Evolutionary conservation across 2,797 vertebrate species (phyloP), one percentile per base, ranked within the genome.

Genomic region (Cryptoblepharus egeriae): DNA sequence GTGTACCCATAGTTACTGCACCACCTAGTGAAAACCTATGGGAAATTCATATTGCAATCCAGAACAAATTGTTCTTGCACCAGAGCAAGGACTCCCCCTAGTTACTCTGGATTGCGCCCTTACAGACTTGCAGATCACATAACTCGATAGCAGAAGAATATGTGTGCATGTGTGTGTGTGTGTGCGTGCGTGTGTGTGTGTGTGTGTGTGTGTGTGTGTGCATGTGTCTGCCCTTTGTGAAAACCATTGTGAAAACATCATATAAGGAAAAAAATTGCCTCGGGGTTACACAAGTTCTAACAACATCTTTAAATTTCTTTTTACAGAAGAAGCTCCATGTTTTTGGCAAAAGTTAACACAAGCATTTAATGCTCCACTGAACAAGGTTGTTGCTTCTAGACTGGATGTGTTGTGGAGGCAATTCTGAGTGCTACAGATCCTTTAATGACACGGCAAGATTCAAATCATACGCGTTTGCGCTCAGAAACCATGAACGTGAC

Each of bases 401-500:
- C 24, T 26, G 85, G 86, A 80, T 81, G 35, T 30, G 72, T 75
- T 24, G 0, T 60, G 60, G 87, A 88, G 70, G 82, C 83, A 83
- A 89, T 80, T 89, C 76, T 72, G 80, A 71, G 39, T 71, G 26
- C 32, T 52, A 67, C 65, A 12, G 3, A 11, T 5, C 45, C 32
- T 6, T 61, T 74, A 8, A 74, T 68, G 67, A 77, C 88, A 82
- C 0, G 0, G 45, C 45, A 68, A 79, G 88, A 86, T 88, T 87
- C 87, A 73, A 65, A 85, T 70, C 64, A 58, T 18, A 86, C 70
- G 80, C 9, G 90, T 82, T 74, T 90, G 90, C 37, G 85, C 72
- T 87, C 55, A 81, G 35, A 75, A 70, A 88, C 57, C 63, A 69
- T 67, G 70, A 82, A 92, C 81, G 88, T 87, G 89, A 86, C 1